These are phyloP conservation scores for Heteractis magnifica DNA, from an alignment of 92 coral and sea anemone species.

Conservation along the genomic window DNA sequence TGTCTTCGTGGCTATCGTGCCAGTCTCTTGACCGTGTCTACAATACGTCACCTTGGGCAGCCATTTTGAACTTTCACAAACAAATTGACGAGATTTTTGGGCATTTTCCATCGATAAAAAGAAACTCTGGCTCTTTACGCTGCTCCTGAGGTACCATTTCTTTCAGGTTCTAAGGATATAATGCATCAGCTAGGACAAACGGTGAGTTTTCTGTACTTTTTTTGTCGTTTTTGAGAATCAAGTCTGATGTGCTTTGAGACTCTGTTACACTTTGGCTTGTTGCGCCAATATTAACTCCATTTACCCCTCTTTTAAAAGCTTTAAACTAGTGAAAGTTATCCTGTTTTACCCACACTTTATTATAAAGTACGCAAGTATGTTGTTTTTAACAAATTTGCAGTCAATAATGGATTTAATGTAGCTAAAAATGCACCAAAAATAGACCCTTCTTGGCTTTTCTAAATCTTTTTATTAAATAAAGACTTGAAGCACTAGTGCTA, in stretches of 20 bases:
- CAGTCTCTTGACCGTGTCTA: conserved; percentile 36
- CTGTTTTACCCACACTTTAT: too few species aligned
- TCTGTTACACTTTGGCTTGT: not conserved
- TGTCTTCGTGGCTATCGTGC: conserved; percentile 65
- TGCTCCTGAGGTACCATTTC: conserved; percentile 26
- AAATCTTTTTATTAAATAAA: too few species aligned
- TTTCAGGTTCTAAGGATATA: conserved; percentile 45
- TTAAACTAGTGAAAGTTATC: not conserved
- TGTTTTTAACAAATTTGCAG: too few species aligned
- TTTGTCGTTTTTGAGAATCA: not conserved
- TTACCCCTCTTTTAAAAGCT: not conserved
- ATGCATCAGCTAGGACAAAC: conserved; percentile 91
- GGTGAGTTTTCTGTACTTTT: conserved; percentile 31
- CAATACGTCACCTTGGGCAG: conserved; percentile 19
- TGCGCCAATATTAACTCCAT: too few species aligned
- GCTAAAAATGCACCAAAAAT: too few species aligned
- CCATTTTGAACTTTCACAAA: conserved; percentile 36
- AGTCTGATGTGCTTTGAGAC: not conserved
- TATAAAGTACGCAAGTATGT: too few species aligned
- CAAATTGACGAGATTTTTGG: not conserved
- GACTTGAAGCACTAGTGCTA: too few species aligned
- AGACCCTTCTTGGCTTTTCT: too few species aligned
- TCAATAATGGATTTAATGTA: too few species aligned
- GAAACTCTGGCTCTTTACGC: conserved; percentile 39
- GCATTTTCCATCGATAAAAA: conserved; percentile 4